Evolutionary conservation across 2,113 vertebrate genomes (phyloP).

Genomic region (Leuciscus idus): DNA sequence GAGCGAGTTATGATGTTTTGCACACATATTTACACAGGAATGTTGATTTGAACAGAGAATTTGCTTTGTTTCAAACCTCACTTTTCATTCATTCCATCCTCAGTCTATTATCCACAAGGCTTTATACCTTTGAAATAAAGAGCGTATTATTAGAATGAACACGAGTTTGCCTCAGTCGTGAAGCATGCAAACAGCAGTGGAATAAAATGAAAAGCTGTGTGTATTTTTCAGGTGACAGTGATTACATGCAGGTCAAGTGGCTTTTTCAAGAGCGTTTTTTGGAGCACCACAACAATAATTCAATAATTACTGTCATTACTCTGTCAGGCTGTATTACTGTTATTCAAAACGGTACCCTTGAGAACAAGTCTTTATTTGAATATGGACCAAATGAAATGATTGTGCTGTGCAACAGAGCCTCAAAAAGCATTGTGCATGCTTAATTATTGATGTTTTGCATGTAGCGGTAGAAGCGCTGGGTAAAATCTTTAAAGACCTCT

Average conservation of each 20-base stretch:
- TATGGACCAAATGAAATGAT: not conserved
- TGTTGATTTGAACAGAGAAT: not conserved
- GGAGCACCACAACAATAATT: conserved; percentile 38
- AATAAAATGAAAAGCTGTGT: conserved; percentile 29
- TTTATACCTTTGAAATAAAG: not conserved
- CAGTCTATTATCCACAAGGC: not conserved
- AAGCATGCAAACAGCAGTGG: conserved; percentile 1
- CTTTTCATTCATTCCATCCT: not conserved
- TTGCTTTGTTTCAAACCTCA: not conserved
- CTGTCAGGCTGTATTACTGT: conserved; percentile 36
- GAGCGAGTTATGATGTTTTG: not conserved
- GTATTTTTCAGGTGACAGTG: conserved; percentile 17
- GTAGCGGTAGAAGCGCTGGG: not conserved
- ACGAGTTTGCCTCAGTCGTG: not conserved
- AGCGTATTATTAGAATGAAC: not conserved
- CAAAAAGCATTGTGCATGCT: conserved; percentile 13
- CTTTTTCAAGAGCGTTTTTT: conserved; percentile 27
- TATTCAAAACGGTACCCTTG: conserved; percentile 16
- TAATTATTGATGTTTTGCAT: conserved; percentile 39
- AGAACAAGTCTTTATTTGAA: conserved; percentile 22
- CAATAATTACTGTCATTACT: conserved; percentile 49
- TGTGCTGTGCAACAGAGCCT: not conserved
- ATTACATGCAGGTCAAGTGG: conserved; percentile 39
- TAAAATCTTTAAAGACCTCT: not conserved
- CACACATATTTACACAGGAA: not conserved